Conservation (phyloP, 2,113 vertebrate genomes). For the Dermatemys mawii region DNA sequence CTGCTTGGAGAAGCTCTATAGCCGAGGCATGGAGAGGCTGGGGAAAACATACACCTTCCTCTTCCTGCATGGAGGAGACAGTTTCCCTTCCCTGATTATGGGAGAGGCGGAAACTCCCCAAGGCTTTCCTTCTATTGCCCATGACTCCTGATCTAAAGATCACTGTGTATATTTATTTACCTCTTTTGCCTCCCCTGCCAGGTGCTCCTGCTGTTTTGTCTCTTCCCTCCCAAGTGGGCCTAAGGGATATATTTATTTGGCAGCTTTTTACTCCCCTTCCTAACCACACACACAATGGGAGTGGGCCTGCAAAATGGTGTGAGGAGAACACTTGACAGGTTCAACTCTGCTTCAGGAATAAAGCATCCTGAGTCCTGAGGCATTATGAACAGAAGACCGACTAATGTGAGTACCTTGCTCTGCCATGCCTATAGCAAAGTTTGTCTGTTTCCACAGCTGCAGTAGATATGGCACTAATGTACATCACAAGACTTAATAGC, state of each 20-base stretch:
- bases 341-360: background rate
- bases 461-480: background rate
- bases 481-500: background rate
- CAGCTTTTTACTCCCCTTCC: background rate
- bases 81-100: background rate
- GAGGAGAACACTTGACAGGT: background rate
- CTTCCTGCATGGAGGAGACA: background rate
- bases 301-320: background rate
- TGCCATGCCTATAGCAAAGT: background rate
- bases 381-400: background rate
- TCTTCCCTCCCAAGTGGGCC: background rate
- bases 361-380: background rate
- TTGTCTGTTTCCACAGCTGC: slow-evolving; percentile 11
- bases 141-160: fast-evolving
- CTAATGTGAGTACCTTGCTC: background rate
- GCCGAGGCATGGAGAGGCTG: background rate
- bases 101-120: background rate
- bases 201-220: background rate
- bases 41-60: background rate
- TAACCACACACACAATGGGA: background rate
- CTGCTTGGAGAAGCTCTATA: background rate
- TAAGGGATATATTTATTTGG: background rate
- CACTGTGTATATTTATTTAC: background rate
- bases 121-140: background rate
- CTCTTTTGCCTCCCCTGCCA: background rate